phyloP scores from a whole-genome alignment of 2,888 invertebrate species.

The Tigriopus californicus region DNA sequence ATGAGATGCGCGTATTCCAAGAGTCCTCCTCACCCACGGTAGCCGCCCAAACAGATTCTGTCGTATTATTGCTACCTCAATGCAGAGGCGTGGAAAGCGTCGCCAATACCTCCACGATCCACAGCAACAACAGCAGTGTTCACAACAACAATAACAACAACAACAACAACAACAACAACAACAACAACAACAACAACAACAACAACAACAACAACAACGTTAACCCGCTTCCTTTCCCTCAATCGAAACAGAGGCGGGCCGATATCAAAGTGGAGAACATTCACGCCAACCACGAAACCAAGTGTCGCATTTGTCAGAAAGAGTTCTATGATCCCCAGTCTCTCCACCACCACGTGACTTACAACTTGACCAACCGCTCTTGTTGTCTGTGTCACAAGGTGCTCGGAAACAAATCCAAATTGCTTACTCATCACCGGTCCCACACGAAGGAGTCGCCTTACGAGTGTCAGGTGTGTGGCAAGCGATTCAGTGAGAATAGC shows the following conservation, averaged over 20 bases:
- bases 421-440: slow-evolving; percentile 4
- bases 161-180: background rate
- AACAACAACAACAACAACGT: background rate
- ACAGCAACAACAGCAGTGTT: too few species aligned
- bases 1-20: background rate
- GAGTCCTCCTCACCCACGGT: background rate
- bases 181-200: too few species aligned
- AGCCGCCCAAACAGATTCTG: background rate
- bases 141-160: background rate
- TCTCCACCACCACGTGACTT: background rate
- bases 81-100: too few species aligned
- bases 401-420: background rate
- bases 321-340: background rate
- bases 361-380: background rate
- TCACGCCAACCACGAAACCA: background rate
- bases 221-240: background rate
- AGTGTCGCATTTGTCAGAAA: slow-evolving; percentile 10
- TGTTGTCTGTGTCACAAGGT: slow-evolving; percentile 6
- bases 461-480: slow-evolving; percentile 1
- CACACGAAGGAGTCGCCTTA: slow-evolving; percentile 12
- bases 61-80: too few species aligned
- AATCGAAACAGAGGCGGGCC: background rate
- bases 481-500: background rate
- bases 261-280: background rate
- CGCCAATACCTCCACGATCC: too few species aligned